A percentile compares a stretch with the other conserved stretches of the same genome.
These are phyloP conservation scores for Lacerta agilis DNA, from an alignment of 2,797 vertebrate genomes.

Conservation along the genomic window DNA sequence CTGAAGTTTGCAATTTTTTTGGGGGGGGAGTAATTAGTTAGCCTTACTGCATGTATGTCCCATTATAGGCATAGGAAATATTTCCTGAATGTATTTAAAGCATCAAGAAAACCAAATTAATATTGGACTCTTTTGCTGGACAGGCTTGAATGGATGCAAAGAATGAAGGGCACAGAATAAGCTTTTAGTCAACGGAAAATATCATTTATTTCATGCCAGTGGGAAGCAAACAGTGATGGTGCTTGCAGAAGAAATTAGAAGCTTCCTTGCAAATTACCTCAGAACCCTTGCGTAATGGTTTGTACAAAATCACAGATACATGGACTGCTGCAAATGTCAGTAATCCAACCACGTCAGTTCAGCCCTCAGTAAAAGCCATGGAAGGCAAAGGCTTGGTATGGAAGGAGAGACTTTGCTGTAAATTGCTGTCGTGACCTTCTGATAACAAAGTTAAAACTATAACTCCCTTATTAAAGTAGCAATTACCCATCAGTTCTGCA, in stretches of 20 bases:
- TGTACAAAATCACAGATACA: background rate
- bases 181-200: background rate
- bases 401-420: background rate
- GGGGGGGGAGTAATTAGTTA: too few species aligned
- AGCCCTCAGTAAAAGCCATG: background rate
- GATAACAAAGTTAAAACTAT: slow-evolving; percentile 8
- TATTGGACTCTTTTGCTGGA: background rate
- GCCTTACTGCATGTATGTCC: too few species aligned
- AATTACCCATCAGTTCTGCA: background rate
- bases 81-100: background rate
- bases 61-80: background rate
- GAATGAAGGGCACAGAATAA: background rate
- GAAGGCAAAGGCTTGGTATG: slow-evolving; percentile 2
- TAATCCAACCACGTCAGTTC: background rate
- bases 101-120: background rate
- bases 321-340: slow-evolving; percentile 28
- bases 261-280: background rate
- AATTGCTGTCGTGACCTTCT: slow-evolving; percentile 27
- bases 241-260: background rate
- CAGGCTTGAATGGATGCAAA: background rate
- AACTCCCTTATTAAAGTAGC: slow-evolving; percentile 25
- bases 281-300: background rate
- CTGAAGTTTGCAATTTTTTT: too few species aligned
- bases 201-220: background rate
- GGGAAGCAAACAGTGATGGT: background rate